Evolutionary conservation across 2,113 vertebrate species (phyloP), one percentile per base, ranked within the genome.

Genomic region (Hyla sarda): DNA sequence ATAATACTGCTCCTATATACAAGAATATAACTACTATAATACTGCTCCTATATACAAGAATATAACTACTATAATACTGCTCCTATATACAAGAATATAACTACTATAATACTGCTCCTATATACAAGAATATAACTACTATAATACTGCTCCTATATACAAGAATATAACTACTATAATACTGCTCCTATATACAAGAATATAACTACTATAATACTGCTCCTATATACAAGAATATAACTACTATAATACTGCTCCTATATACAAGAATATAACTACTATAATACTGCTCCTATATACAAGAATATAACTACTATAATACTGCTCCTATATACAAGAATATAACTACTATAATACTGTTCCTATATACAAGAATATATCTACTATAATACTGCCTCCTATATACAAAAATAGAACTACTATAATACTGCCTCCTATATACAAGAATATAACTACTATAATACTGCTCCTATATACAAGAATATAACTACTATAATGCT

Each of bases 221-320:
- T 56, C 19, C 54, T 56, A 56, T 56, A 11, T 56, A 56, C 54
- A 56, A 23, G 54, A 56, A 56, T 56, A 56, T 56, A 56, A 56
- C 54, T 23, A 56, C 54, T 56, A 23, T 56, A 56, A 56, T 56
- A 56, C 54, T 56, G 21, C 54, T 56, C 54, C 54, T 56, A 56
- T 56, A 11, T 23, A 56, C 54, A 56, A 56, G 54, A 56, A 21
- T 56, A 56, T 56, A 56, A 56, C 54, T 56, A 56, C 54, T 56
- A 56, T 56, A 56, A 56, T 56, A 56, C 54, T 56, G 54, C 58
- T 25, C n/a, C 58, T 12, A 60, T 60, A 12, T 60, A 60, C 23
- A 60, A 25, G 58, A 60, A 60, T 60, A 60, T 60, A 60, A 60
- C 58, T 60, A 60, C 58, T 60, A 60, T 60, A 60, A 60, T 60